Evolutionary conservation across 2,888 invertebrate genomes (phyloP).

Genomic region (Oscheius sp.): DNA sequence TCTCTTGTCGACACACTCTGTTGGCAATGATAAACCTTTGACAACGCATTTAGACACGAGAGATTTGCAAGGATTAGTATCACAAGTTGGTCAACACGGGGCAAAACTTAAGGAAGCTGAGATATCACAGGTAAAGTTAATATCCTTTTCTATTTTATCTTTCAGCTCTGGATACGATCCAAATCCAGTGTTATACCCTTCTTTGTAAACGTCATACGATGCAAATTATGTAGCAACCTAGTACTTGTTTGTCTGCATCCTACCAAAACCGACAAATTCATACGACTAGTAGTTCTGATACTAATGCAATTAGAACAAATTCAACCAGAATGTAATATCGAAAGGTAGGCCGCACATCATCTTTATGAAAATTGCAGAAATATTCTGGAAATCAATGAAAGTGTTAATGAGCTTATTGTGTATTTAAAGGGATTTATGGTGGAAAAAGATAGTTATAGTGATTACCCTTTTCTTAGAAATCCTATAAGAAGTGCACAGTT

Average conservation of each 20-base stretch:
- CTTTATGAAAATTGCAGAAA: background rate
- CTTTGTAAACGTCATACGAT: conserved; percentile 16
- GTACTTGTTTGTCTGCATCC: conserved; percentile 12
- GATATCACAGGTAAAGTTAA: background rate
- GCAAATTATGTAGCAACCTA: background rate
- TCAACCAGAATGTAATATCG: background rate
- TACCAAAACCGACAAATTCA: conserved; percentile 10
- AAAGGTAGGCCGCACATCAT: background rate
- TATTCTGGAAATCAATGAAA: background rate
- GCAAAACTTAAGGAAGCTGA: background rate
- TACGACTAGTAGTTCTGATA: conserved; percentile 16
- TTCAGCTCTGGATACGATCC: conserved; percentile 15
- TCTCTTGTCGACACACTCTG: conserved; percentile 4
- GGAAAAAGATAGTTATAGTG: background rate
- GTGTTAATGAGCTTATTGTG: conserved; percentile 5
- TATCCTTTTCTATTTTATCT: background rate
- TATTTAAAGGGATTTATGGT: conserved; percentile 11
- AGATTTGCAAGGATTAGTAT: conserved; percentile 9
- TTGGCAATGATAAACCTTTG: conserved; percentile 12
- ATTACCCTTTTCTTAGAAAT: conserved; percentile 15
- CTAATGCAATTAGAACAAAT: conserved; percentile 19
- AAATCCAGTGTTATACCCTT: conserved; percentile 1
- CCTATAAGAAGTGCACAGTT: conserved; percentile 22
- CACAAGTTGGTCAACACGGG: background rate
- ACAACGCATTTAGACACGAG: background rate